Percentiles rank a stretch among this genome's conserved stretches.
phyloP scores from a whole-genome alignment of 2,113 vertebrate genomes.

The Megaptera novaeangliae region DNA sequence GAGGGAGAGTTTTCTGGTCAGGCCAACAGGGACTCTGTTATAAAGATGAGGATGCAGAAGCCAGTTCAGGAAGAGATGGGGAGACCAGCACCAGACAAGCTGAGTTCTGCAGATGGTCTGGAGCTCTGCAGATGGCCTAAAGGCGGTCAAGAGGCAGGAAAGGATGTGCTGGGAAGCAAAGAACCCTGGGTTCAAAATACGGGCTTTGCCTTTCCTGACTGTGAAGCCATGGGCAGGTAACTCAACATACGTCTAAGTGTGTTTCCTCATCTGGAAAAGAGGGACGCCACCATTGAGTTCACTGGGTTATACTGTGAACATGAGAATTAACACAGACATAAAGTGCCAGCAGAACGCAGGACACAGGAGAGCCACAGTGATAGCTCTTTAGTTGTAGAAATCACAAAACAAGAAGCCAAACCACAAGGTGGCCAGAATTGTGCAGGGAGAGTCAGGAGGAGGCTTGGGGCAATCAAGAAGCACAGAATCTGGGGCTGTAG shows the following conservation, averaged over 20 bases:
- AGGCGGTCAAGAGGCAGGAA: neutral
- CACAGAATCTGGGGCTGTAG: fast-evolving
- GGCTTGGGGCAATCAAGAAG: neutral
- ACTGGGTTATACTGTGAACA: neutral
- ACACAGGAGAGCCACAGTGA: no score
- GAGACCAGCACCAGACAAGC: neutral
- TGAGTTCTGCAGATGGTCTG: neutral
- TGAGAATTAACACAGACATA: fast-evolving
- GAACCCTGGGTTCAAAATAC: neutral
- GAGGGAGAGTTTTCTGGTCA: neutral
- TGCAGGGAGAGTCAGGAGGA: neutral
- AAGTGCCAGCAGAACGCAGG: fast-evolving
- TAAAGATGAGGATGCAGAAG: neutral
- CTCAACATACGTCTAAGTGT: neutral
- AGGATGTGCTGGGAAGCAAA: neutral
- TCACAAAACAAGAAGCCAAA: neutral
- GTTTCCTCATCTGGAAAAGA: neutral
- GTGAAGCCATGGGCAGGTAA: neutral
- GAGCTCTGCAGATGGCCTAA: neutral
- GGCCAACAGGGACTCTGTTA: neutral
- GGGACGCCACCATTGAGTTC: neutral
- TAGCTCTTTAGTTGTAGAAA: fast-evolving
- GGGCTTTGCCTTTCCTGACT: neutral
- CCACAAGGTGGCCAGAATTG: neutral
- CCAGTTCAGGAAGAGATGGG: neutral